Conservation (phyloP, 2,113 vertebrate species). For the Propithecus coquereli region DNA sequence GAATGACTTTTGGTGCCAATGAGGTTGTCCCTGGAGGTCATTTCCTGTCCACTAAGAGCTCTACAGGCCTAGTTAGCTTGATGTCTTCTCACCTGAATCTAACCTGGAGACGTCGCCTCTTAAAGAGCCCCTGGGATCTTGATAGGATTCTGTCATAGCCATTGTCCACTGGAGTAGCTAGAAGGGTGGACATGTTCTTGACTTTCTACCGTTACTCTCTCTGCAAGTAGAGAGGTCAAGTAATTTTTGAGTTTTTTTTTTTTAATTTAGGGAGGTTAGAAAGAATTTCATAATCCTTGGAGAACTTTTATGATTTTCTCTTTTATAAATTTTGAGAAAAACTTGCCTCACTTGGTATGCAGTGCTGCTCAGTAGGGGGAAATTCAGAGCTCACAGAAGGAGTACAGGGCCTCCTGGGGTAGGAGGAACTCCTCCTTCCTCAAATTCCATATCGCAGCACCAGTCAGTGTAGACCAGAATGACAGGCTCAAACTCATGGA, state of each 20-base stretch:
- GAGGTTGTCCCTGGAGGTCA: neutral
- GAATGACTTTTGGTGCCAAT: neutral
- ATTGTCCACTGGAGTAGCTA: neutral
- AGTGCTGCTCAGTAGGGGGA: neutral
- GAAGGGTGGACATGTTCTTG: neutral
- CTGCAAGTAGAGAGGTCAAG: neutral
- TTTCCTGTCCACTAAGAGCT: neutral
- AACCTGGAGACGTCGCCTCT: neutral
- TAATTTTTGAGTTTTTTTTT: neutral
- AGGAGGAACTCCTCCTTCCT: neutral
- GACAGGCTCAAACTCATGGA: neutral
- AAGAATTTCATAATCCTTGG: neutral
- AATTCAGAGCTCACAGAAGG: neutral
- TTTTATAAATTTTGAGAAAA: neutral
- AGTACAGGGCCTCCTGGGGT: neutral
- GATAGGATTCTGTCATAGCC: neutral
- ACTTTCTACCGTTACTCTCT: neutral
- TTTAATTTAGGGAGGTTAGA: neutral
- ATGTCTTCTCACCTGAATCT: neutral
- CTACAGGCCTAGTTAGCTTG: neutral
- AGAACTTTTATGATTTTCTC: neutral
- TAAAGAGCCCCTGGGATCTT: neutral
- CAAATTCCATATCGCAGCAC: neutral
- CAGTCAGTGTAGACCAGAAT: neutral
- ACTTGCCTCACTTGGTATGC: neutral